Base-by-base conservation (phyloP, 1,140 invertebrate species). In the Euwallacea fornicatus region DNA sequence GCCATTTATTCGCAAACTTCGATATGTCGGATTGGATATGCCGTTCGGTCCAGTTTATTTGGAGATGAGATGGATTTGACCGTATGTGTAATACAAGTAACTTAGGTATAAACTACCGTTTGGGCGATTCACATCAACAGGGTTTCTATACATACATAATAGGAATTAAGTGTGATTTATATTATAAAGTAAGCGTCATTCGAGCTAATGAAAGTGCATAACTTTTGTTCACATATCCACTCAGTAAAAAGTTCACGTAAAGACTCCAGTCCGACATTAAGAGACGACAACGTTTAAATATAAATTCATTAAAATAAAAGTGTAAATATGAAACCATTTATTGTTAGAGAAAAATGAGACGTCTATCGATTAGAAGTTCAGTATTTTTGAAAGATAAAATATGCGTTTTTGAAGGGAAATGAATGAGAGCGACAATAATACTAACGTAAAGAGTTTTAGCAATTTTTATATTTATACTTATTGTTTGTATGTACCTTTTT, bases 371-470 rank as follows among this genome's bases (percentile, higher is more conserved):
- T 71, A 71, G 61, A 59, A 56, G 42, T 60, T 47, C 15, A 59
- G 41, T 71, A 71, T 71, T 69, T 69, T 71, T 64, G 42, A 71
- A 69, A 44, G 46, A 65, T 41, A 33, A 33, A 33, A 64, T 71
- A 60, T 53, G 44, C 16, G 11, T 42, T 43, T 58, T 44, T 64
- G 13, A 53, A 58, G 43, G 44, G 13, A 59, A 43, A 65, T 58
- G 43, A 64, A 71, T 55, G 69, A 63, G 69, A 59, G 44, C 54
- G 69, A 71, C 69, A 65, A 71, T 71, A 71, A 71, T 61, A 65
- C 62, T 56, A 60, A 68, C 44, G 41, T 62, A 68, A 68, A 59
- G 43, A 44, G 66, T 68, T 47, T 68, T 60, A 44, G 43, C 46
- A 43, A 54, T 69, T 62, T 63, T 69, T 63, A 63, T 63, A 69